These are phyloP conservation scores for Ptilorrhoa leucosticta DNA, from an alignment of 2,113 vertebrate genomes.

Conservation along the genomic window DNA sequence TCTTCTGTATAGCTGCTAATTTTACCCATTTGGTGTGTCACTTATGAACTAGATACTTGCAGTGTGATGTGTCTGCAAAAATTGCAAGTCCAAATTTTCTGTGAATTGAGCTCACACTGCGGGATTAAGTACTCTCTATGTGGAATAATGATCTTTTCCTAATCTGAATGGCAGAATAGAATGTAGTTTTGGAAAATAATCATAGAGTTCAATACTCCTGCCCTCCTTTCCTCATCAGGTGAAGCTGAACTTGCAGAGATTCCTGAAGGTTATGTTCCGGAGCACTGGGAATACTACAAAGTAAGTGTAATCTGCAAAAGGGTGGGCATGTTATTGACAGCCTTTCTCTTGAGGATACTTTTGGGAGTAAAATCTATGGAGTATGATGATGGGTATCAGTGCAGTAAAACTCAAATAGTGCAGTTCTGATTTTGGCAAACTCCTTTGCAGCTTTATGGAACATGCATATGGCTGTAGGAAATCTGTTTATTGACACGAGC, in stretches of 20 bases:
- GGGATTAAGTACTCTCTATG: background rate
- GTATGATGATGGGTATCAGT: background rate
- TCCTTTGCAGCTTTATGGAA: background rate
- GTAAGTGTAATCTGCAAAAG: constrained; percentile 55
- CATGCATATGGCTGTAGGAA: background rate
- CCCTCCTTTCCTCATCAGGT: constrained; percentile 70
- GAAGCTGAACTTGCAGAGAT: constrained; percentile 89
- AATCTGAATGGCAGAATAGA: background rate
- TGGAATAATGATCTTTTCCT: background rate
- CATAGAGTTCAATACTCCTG: background rate
- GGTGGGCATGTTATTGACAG: background rate
- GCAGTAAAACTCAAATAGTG: background rate
- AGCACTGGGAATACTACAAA: constrained; percentile 93
- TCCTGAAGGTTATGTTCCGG: constrained; percentile 88
- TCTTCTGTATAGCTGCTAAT: background rate
- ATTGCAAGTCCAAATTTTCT: background rate
- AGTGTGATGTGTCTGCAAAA: background rate
- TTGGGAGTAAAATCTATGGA: background rate
- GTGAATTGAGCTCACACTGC: background rate
- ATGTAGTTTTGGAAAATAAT: background rate
- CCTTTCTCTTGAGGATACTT: background rate
- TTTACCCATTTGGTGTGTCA: background rate
- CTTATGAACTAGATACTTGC: background rate
- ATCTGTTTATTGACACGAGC: background rate
- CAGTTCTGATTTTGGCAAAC: background rate